Base-by-base conservation (phyloP, 2,797 vertebrate species). In the Sebastiscus albofasciatus region DNA sequence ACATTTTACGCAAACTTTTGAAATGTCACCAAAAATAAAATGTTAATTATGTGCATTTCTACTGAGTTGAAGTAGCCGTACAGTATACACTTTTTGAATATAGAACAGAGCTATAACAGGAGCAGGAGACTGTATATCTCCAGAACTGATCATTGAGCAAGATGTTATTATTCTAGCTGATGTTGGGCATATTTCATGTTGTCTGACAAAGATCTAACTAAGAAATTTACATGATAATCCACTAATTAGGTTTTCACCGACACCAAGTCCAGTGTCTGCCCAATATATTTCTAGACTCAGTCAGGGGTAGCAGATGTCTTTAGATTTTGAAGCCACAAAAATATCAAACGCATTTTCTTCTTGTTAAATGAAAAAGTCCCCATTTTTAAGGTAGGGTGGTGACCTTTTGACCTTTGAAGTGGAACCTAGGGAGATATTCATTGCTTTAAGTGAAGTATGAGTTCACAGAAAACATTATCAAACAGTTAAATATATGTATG, bases 21-120 rank as follows among this genome's bases (percentile, higher is more conserved):
- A 86, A 81, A 81, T 82, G 68, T 81, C 74, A 81, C 78, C 55
- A 80, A 85, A 81, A 83, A 54, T 62, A 72, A 64, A 61, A 69
- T 77, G 52, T 79, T 86, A 85, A 85, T 82, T 85, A 72, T 36
- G 26, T 69, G 56, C 42, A 7, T 73, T 72, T 83, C 42, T 55
- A 75, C 70, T 42, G 67, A 59, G 67, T 27, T 61, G 8, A 29
- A 58, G 69, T 58, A 60, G n/a, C 46, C 14, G 39, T 42, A 42
- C 39, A 16, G 5, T 56, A 68, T 36, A 34, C 36, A 71, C 46
- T 56, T 74, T 8, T 20, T 78, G 8, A 74, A 83, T 39, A 10
- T 36, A 49, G 42, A 77, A 46, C 39, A 27, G 36, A 67, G 13
- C 26, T 66, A 18, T 62, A 42, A 62, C n/a, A 56, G 31, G 72